These are phyloP conservation scores for Lasioglossum albipes DNA, from an alignment of 1,140 invertebrate genomes.

Conservation along the genomic window DNA sequence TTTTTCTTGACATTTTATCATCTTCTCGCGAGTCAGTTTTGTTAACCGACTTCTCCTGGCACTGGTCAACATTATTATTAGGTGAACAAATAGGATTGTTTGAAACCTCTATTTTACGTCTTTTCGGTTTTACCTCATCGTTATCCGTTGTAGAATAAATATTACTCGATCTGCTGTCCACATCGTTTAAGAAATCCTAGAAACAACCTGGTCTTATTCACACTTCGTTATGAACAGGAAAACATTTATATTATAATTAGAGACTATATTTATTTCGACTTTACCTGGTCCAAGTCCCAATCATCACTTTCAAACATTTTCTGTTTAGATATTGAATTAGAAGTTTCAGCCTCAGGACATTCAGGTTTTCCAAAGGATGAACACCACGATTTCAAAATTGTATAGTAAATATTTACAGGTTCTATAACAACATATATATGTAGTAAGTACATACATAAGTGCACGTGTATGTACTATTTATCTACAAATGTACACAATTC, in stretches of 20 bases:
- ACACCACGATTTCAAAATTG: neutral
- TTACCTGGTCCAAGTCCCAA: constrained; percentile 66
- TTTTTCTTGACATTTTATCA: constrained; percentile 6
- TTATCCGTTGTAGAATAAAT: constrained; percentile 19
- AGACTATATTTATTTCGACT: neutral
- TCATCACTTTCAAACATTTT: constrained; percentile 66
- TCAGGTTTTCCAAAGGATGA: neutral
- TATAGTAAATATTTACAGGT: neutral
- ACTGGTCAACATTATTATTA: neutral
- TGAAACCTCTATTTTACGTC: constrained; percentile 41
- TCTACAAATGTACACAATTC: neutral
- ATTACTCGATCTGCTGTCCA: constrained; percentile 32
- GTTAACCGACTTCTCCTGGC: neutral
- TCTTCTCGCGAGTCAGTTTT: neutral
- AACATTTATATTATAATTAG: neutral
- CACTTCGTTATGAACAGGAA: neutral
- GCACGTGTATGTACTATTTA: too few relatives aligned
- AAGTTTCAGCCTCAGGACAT: neutral
- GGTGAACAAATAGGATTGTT: neutral
- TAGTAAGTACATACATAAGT: too few relatives aligned
- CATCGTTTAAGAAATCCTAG: constrained; percentile 59
- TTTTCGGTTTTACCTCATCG: constrained; percentile 34
- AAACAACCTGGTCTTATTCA: neutral
- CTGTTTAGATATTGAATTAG: neutral
- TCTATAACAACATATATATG: neutral